A percentile compares a stretch with the other conserved stretches of the same genome.
Evolutionary conservation across 1,140 invertebrate species (phyloP).

Genomic region (Cepaea nemoralis): DNA sequence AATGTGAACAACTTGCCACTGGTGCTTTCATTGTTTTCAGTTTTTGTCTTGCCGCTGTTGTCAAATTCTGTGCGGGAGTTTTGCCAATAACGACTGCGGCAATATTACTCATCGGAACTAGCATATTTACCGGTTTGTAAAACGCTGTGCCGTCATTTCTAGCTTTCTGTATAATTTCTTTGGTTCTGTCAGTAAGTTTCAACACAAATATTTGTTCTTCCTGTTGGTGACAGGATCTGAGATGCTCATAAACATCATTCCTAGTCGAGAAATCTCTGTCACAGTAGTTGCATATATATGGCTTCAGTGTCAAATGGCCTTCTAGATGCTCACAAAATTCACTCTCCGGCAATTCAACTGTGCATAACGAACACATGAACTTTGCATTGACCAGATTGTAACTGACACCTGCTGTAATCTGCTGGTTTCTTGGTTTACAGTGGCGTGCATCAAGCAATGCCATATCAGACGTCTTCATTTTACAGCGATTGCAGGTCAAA

Average conservation of each 20-base stretch:
- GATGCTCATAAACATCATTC: not conserved
- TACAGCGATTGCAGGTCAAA: not conserved
- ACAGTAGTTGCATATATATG: slow-evolving; percentile 1
- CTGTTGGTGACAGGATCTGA: not conserved
- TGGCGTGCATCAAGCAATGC: not conserved
- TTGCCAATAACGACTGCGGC: not conserved
- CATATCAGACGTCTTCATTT: slow-evolving; percentile 1
- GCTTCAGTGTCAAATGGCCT: not conserved
- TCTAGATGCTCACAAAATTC: slow-evolving; percentile 10
- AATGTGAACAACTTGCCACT: no score
- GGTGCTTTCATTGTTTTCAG: no score
- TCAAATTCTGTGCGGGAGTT: no score
- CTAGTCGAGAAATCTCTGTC: not conserved
- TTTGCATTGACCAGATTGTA: not conserved
- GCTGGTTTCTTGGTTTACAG: not conserved
- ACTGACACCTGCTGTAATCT: not conserved
- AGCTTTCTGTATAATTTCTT: not conserved
- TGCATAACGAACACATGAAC: slow-evolving; percentile 15
- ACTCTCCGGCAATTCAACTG: not conserved
- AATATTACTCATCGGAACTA: no score
- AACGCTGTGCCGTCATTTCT: not conserved
- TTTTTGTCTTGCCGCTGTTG: no score
- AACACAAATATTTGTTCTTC: not conserved
- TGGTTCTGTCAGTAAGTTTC: not conserved
- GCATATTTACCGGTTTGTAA: not conserved